Evolutionary conservation across 2,888 invertebrate genomes (phyloP), one percentile per base, ranked within the genome.

Genomic region (Athripsodes cinereus): DNA sequence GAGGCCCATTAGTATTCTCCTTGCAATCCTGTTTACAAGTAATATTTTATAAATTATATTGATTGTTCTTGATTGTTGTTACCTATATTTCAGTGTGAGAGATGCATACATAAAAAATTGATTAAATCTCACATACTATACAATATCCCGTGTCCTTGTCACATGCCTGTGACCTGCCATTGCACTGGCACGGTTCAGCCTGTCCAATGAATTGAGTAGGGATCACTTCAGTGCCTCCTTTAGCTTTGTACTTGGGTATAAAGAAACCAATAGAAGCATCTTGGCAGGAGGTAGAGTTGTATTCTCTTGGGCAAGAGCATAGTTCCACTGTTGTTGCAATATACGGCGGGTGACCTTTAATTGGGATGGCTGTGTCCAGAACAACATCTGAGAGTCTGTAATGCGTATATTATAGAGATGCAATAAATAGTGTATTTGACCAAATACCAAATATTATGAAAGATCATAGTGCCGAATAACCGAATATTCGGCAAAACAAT

Each of bases 241-340:
- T 72, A 20, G 21, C 18, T 65, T 74, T 69, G 48, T 69, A 76
- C 22, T 75, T 74, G 40, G 85, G 84, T 70, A 87, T 84, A 81
- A 89, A 88, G 72, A 86, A 95, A 0, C 96, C 97, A 6, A 81
- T 72, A 40, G 87, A 88, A 0, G 93, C 91, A 69, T 88, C 86
- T 75, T 96, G 97, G 72, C 98, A 98, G 0, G 96, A 97, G 0
- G 87, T 82, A 0, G 92, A 90, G 63, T 86, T 83, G 75, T 94
- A 96, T 60, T 84, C 82, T 0, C 79, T 75, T 0, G 93, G 90
- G 69, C 96, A 96, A 50, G 83, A 81, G 71, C 96, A 96, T 59
- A 87, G 78, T 73, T 96, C 96, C 1, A 96, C 86, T 0, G 93
- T 90, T 26, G 82, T 81, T 0, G 92, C 90, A 46, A 83, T 69